phyloP scores from a whole-genome alignment of 2,888 invertebrate genomes.

The Philonicus albiceps region DNA sequence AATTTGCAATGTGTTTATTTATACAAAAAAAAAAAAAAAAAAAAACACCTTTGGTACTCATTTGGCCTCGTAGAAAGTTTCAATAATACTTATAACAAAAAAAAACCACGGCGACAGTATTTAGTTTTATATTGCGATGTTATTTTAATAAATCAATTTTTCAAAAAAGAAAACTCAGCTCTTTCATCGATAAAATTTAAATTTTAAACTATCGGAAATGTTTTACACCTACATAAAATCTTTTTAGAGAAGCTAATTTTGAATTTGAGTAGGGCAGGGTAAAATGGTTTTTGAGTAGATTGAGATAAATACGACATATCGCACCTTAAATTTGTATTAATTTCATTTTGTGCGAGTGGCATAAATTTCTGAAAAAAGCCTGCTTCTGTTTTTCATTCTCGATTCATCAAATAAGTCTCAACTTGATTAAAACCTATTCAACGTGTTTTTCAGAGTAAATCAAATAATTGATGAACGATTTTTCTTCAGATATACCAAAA shows the following conservation, averaged over 20 bases:
- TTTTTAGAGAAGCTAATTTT: too few relatives aligned
- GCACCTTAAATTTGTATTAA: too few relatives aligned
- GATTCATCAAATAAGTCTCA: not conserved
- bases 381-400: not conserved
- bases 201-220: not conserved
- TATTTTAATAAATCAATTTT: not conserved
- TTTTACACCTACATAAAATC: too few relatives aligned
- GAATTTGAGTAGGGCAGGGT: too few relatives aligned
- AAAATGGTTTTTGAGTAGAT: too few relatives aligned
- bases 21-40: not conserved
- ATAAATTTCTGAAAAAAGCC: too few relatives aligned
- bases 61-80: not conserved
- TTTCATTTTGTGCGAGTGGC: too few relatives aligned
- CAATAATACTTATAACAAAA: not conserved
- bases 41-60: not conserved
- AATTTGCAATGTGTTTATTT: conserved; percentile 12
- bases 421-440: too few relatives aligned
- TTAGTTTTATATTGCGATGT: conserved; percentile 3
- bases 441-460: too few relatives aligned
- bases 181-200: not conserved
- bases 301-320: too few relatives aligned
- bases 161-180: not conserved
- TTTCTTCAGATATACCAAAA: not conserved
- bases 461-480: too few relatives aligned
- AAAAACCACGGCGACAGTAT: conserved; percentile 8